Percentiles rank a stretch among this genome's conserved stretches.
Conservation (phyloP, 1,140 invertebrate species). For the Glossosoma conforme region DNA sequence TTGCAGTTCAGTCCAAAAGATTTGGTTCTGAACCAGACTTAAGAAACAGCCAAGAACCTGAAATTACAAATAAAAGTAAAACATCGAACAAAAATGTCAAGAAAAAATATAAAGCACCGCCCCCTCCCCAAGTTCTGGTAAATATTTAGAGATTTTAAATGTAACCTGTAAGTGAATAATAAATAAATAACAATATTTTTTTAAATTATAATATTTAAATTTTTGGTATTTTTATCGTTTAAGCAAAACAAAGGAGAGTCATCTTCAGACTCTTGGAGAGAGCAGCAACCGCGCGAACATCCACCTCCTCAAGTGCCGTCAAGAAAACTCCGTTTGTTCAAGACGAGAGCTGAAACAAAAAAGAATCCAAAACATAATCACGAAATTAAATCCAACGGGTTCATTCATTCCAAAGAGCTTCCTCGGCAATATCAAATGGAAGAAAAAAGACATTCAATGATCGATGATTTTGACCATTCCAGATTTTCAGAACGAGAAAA, state of each 20-base stretch:
- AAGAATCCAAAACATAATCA: conserved; percentile 36
- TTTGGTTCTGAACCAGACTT: conserved; percentile 73
- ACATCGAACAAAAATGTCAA: conserved; percentile 46
- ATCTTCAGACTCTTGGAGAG: conserved; percentile 50
- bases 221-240: conserved; percentile 16
- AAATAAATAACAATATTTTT: conserved; percentile 20
- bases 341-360: conserved; percentile 67
- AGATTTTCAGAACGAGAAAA: conserved; percentile 34
- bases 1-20: conserved; percentile 40
- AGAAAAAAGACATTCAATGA: conserved; percentile 39
- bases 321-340: conserved; percentile 60
- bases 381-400: conserved; percentile 22
- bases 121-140: conserved; percentile 40
- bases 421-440: conserved; percentile 39
- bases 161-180: conserved; percentile 8
- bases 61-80: conserved; percentile 22
- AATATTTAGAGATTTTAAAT: conserved; percentile 1
- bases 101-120: conserved; percentile 63
- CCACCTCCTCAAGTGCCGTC: conserved; percentile 46
- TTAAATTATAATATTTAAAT: conserved; percentile 5
- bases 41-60: conserved; percentile 42
- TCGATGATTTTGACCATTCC: conserved; percentile 40
- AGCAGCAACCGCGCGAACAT: conserved; percentile 23
- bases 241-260: conserved; percentile 43
- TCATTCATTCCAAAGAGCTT: conserved; percentile 34